Evolutionary conservation across 2,113 vertebrate species (phyloP).

Genomic region (Tragelaphus scriptus): DNA sequence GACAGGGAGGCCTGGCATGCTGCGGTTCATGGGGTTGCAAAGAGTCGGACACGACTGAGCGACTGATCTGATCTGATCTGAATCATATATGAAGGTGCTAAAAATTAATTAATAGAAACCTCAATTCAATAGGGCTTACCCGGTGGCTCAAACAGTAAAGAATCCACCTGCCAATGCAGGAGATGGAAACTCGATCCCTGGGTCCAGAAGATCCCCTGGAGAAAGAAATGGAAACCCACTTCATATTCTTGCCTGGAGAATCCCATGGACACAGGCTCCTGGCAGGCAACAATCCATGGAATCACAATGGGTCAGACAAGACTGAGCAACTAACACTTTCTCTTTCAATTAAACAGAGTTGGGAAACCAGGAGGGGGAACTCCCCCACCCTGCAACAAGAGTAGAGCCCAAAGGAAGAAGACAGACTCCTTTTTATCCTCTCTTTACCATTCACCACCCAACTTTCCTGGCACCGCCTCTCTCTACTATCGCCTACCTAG

Average conservation of each 20-base stretch:
- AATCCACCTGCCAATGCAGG: background rate
- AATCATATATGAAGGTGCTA: background rate
- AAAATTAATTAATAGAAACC: background rate
- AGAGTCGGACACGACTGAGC: too few species aligned
- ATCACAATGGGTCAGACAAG: background rate
- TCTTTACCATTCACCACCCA: background rate
- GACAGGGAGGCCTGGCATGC: too few species aligned
- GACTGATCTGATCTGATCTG: too few species aligned
- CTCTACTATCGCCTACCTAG: background rate
- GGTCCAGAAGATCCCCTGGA: background rate
- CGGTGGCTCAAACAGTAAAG: background rate
- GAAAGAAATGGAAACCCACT: background rate
- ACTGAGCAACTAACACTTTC: background rate
- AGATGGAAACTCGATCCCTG: background rate
- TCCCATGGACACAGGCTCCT: background rate
- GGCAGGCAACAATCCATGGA: background rate
- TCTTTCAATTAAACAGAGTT: background rate
- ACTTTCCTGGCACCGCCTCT: background rate
- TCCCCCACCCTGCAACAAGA: background rate
- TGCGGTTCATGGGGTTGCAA: too few species aligned
- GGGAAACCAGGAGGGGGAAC: background rate
- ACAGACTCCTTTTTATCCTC: background rate
- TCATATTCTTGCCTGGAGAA: background rate
- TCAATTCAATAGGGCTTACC: background rate
- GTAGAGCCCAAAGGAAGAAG: background rate